Base-by-base conservation (phyloP, 2,797 vertebrate genomes). In the Choloepus didactylus region DNA sequence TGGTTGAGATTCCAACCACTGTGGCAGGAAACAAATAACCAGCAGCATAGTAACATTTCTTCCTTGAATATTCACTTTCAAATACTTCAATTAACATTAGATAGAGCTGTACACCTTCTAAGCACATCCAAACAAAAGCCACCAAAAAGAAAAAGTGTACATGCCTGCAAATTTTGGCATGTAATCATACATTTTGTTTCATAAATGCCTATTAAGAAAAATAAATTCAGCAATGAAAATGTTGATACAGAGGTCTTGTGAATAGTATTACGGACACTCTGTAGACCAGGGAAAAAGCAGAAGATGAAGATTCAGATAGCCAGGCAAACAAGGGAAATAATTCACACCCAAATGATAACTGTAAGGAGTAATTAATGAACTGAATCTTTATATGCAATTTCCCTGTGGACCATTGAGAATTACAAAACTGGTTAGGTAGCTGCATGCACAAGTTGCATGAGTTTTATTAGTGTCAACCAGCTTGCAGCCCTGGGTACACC, bases 231-330 rank as follows among this genome's bases (percentile, higher is more conserved):
- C 99, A 87, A 99, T 99, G 98, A 99, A 99, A 98, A 99, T 99
- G 98, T 99, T 99, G 98, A 99, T 99, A 98, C 99, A 99, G 97
- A 99, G 98, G 98, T 99, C 98, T 99, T 99, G 99, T 99, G 99
- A 98, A 99, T 99, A 95, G 99, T 99, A 98, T 99, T 99, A 94
- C 99, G 99, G 97, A 99, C 99, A 27, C 99, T 99, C 98, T 99
- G 99, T 73, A 99, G 99, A 96, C 99, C 99, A 81, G 99, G 99
- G 99, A 99, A 99, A 98, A 99, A 99, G 98, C 99, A 99, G 98
- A 99, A 99, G 92, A 99, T 99, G 98, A 99, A 99, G 98, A 99
- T 99, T 99, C 99, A 99, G 98, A 99, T 99, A 97, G 98, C 98
- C 97, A 99, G 99, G 98, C 99, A 99, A 98, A 99, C 98, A 18